Conservation (phyloP, 1,140 invertebrate species). For the Mya arenaria region DNA sequence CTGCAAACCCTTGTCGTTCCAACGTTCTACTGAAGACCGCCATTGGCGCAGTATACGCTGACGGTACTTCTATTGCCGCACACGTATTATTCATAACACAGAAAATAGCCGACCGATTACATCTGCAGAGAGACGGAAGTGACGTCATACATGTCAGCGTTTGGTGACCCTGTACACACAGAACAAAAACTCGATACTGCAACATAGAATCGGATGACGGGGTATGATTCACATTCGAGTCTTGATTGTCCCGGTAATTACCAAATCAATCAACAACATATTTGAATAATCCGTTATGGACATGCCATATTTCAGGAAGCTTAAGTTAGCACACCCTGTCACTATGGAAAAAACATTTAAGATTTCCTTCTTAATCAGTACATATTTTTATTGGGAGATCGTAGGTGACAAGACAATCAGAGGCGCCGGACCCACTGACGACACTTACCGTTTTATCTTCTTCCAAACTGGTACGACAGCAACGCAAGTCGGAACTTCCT, state of each 20-base stretch:
- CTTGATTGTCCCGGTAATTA: background rate
- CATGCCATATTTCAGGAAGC: no score
- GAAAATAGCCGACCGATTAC: background rate
- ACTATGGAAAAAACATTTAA: background rate
- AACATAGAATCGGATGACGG: background rate
- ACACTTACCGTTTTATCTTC: no score
- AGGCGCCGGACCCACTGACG: background rate
- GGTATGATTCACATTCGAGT: slow-evolving; percentile 19
- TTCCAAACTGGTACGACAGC: no score
- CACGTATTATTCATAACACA: slow-evolving; percentile 26
- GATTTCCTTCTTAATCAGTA: background rate
- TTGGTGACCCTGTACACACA: background rate
- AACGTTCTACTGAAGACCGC: no score
- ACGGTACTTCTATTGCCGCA: background rate
- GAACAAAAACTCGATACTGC: background rate
- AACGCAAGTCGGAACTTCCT: background rate
- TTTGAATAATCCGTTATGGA: no score
- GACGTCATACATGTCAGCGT: no score
- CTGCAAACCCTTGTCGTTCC: no score
- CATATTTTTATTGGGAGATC: slow-evolving; percentile 2
- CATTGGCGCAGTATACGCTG: background rate
- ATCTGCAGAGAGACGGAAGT: no score
- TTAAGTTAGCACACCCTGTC: no score
- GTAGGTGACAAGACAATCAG: background rate
- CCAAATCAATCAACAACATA: background rate